A percentile compares a stretch with the other conserved stretches of the same genome.
phyloP scores from a whole-genome alignment of 2,888 invertebrate genomes.

The Xanthostigma xanthostigma region DNA sequence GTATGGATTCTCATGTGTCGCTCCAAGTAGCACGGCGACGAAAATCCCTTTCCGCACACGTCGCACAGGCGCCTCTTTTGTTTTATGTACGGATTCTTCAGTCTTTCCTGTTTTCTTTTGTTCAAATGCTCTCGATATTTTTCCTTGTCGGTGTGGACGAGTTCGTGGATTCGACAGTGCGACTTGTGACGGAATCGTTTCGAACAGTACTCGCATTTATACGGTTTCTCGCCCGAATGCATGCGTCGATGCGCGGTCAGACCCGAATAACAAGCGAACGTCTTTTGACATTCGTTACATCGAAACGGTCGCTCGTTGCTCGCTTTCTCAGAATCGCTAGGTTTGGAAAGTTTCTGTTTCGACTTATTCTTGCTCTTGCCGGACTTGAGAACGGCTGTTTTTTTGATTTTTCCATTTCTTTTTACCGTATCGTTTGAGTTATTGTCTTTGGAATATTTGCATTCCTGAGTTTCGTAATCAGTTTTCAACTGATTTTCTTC shows the following conservation, averaged over 20 bases:
- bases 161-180: neutral
- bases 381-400: no score
- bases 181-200: conserved; percentile 1
- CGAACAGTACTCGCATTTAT: conserved; percentile 3
- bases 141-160: conserved; percentile 4
- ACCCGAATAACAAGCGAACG: conserved; percentile 1
- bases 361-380: neutral
- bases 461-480: neutral
- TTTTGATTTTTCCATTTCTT: neutral
- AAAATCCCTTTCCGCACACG: conserved; percentile 14
- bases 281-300: conserved; percentile 1
- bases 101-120: neutral
- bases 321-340: neutral
- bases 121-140: conserved; percentile 1
- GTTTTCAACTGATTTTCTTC: no score
- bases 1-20: conserved; percentile 24
- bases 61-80: conserved; percentile 17
- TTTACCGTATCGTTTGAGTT: neutral
- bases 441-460: neutral
- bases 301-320: neutral
- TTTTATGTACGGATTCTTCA: conserved; percentile 4
- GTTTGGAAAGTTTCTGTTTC: neutral
- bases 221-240: conserved; percentile 3
- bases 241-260: conserved; percentile 2
- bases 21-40: conserved; percentile 15